Evolutionary conservation across 2,797 vertebrate genomes (phyloP).

Genomic region (Leuciscus waleckii): DNA sequence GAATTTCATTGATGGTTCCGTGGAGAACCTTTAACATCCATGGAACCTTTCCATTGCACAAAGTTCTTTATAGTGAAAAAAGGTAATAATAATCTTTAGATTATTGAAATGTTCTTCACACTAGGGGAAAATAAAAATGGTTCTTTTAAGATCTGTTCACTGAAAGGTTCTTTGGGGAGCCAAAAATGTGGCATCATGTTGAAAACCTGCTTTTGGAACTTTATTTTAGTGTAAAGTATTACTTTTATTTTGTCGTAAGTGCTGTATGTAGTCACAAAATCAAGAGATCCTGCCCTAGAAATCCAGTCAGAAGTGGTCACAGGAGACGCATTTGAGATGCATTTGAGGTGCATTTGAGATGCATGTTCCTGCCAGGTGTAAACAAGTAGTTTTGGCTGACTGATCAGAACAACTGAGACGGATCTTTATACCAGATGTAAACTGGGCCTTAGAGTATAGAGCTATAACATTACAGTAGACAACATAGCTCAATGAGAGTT

Average conservation of each 20-base stretch:
- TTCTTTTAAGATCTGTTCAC: not conserved
- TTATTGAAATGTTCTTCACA: not conserved
- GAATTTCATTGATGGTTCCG: too few species aligned
- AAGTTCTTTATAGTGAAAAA: not conserved
- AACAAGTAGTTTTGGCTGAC: constrained; percentile 31
- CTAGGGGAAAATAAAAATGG: not conserved
- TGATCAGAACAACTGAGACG: constrained; percentile 26
- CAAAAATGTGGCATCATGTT: not conserved
- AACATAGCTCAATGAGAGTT: not conserved
- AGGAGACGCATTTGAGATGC: not conserved
- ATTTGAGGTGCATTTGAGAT: not conserved
- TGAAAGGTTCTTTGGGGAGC: not conserved
- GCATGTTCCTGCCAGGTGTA: constrained; percentile 15
- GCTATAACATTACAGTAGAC: not conserved
- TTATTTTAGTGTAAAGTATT: not conserved
- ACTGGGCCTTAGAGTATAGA: constrained; percentile 20
- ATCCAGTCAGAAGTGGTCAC: not conserved
- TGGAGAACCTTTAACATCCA: not conserved
- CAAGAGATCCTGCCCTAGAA: not conserved
- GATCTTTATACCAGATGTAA: constrained; percentile 28
- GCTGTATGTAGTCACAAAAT: not conserved
- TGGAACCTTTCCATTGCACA: not conserved
- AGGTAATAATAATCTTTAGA: not conserved
- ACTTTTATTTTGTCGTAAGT: not conserved
- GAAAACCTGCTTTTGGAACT: not conserved